A percentile compares a stretch with the other conserved stretches of the same genome.
These are phyloP conservation scores for Mythimna ferrago DNA, from an alignment of 2,888 invertebrate genomes.

Conservation along the genomic window DNA sequence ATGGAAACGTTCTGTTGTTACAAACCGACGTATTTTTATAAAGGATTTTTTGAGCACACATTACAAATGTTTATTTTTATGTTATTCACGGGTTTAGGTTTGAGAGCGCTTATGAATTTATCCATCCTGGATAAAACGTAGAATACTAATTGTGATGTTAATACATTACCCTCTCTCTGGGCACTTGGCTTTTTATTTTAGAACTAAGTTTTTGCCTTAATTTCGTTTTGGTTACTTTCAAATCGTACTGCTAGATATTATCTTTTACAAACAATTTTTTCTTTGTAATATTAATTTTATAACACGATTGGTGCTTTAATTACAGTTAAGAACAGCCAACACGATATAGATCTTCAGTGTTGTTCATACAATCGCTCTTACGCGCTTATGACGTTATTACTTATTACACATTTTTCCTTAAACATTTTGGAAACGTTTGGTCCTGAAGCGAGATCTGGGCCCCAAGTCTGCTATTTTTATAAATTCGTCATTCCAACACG, in stretches of 20 bases:
- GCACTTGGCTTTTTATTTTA: not conserved
- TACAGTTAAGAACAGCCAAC: no score
- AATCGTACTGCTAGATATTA: not conserved
- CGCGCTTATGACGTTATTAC: no score
- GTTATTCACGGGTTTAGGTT: slow-evolving; percentile 22
- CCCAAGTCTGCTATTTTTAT: no score
- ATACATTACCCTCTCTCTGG: not conserved
- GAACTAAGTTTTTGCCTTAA: not conserved
- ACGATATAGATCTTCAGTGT: no score
- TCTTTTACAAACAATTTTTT: no score
- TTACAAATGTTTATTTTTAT: slow-evolving; percentile 42
- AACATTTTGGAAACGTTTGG: no score
- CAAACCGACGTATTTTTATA: slow-evolving; percentile 68
- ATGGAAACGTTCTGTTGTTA: slow-evolving; percentile 67
- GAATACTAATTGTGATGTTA: not conserved
- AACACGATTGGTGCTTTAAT: no score
- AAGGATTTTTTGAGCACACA: slow-evolving; percentile 55
- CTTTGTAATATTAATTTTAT: no score
- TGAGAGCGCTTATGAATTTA: slow-evolving; percentile 36
- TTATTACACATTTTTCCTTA: no score
- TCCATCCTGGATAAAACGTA: not conserved
- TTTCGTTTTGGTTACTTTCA: not conserved
- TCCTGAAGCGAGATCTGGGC: no score
- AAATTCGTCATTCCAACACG: no score
- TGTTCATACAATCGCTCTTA: no score